These are phyloP conservation scores for Amphilophus citrinellus DNA, from an alignment of 2,113 vertebrate genomes.

Conservation along the genomic window DNA sequence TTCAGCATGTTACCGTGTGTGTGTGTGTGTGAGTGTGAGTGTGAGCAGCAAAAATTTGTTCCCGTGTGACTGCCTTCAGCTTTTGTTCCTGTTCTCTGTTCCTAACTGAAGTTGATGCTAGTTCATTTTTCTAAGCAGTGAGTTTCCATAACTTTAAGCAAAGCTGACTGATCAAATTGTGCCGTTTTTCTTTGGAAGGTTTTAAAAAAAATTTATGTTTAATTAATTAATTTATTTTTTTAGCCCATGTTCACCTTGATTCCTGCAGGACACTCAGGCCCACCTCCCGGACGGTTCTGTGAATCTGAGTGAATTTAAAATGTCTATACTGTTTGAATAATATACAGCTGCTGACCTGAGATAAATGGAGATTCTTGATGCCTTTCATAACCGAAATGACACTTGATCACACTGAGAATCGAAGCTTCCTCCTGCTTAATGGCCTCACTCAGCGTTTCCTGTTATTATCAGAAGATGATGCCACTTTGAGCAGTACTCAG, in stretches of 20 bases:
- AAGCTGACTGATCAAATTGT: not conserved
- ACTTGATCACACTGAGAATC: not conserved
- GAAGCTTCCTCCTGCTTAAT: not conserved
- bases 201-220: not conserved
- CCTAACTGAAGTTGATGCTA: not conserved
- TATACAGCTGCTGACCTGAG: not conserved
- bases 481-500: not conserved
- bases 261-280: not conserved
- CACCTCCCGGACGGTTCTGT: not conserved
- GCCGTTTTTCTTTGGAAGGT: not conserved
- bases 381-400: too few species aligned
- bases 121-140: too few species aligned
- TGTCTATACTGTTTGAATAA: not conserved
- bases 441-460: not conserved
- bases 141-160: not conserved
- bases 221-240: not conserved
- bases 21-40: too few species aligned
- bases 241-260: not conserved
- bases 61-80: too few species aligned
- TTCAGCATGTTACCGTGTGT: too few species aligned
- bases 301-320: not conserved
- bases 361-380: too few species aligned
- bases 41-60: too few species aligned
- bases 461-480: not conserved
- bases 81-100: not conserved